phyloP scores from a whole-genome alignment of 1,140 invertebrate genomes.

The Drosophila willistoni region DNA sequence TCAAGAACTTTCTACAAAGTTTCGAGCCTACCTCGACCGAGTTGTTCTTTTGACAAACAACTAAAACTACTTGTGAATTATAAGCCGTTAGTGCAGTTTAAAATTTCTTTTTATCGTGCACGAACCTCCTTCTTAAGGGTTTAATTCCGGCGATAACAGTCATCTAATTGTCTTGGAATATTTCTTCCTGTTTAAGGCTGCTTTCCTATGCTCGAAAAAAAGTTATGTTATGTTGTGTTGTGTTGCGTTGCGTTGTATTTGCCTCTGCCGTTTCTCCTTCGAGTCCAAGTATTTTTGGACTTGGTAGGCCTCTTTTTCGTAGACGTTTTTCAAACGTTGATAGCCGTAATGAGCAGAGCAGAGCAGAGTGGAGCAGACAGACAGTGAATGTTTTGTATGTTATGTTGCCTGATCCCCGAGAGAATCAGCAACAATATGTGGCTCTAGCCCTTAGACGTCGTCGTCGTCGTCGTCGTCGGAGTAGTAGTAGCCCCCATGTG shows the following conservation, averaged over 20 bases:
- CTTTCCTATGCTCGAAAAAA: constrained; percentile 54
- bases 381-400: neutral
- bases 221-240: constrained; percentile 75
- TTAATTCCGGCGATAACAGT: too few relatives aligned
- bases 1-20: too few relatives aligned
- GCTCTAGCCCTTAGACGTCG: constrained; percentile 18
- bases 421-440: constrained; percentile 25
- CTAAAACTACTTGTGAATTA: too few relatives aligned
- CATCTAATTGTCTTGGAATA: too few relatives aligned
- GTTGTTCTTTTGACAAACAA: too few relatives aligned
- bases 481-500: neutral
- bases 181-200: too few relatives aligned
- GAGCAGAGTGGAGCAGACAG: constrained; percentile 19
- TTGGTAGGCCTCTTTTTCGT: constrained; percentile 5
- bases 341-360: constrained; percentile 53
- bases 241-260: constrained; percentile 34
- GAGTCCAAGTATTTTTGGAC: constrained; percentile 22
- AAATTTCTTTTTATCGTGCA: too few relatives aligned
- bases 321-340: constrained; percentile 27
- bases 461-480: constrained; percentile 3
- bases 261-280: constrained; percentile 36
- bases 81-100: too few relatives aligned
- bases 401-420: constrained; percentile 34
- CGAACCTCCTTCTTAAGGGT: too few relatives aligned
- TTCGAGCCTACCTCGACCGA: too few relatives aligned